Evolutionary conservation across 2,113 vertebrate genomes (phyloP).

Genomic region (Chloropsis cyanopogon): DNA sequence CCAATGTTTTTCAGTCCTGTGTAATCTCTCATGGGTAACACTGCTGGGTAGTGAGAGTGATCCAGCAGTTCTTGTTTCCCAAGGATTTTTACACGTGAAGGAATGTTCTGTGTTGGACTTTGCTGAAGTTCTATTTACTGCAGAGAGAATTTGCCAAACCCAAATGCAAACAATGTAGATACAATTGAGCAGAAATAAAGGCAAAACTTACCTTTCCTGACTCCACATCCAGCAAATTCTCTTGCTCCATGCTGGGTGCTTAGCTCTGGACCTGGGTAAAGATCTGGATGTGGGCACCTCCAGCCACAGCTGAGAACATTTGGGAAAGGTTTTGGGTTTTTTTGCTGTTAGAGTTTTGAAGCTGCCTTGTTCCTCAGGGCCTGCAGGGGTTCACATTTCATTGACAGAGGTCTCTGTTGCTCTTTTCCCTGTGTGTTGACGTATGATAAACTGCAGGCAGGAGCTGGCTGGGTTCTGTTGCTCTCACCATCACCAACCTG

Average conservation of each 20-base stretch:
- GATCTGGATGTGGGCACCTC: background rate
- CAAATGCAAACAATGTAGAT: background rate
- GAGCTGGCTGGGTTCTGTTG: background rate
- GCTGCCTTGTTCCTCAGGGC: background rate
- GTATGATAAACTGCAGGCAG: background rate
- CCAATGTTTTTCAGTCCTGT: background rate
- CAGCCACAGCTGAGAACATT: background rate
- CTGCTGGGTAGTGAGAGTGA: background rate
- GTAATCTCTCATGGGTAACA: rapidly evolving
- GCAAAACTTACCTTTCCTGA: background rate
- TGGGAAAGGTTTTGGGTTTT: background rate
- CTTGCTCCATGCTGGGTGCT: background rate
- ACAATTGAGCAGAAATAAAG: background rate
- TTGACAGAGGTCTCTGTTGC: background rate
- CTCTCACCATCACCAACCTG: background rate
- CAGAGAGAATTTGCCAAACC: background rate
- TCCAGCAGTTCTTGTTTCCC: background rate
- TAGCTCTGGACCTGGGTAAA: background rate
- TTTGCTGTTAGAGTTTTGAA: background rate
- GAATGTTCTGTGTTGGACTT: background rate
- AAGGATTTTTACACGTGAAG: background rate
- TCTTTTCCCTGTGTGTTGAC: rapidly evolving
- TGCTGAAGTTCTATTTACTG: background rate
- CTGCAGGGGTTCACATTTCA: background rate
- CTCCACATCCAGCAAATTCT: background rate